Conservation (phyloP, 2,888 invertebrate species). For the Chromoteleia sp. region DNA sequence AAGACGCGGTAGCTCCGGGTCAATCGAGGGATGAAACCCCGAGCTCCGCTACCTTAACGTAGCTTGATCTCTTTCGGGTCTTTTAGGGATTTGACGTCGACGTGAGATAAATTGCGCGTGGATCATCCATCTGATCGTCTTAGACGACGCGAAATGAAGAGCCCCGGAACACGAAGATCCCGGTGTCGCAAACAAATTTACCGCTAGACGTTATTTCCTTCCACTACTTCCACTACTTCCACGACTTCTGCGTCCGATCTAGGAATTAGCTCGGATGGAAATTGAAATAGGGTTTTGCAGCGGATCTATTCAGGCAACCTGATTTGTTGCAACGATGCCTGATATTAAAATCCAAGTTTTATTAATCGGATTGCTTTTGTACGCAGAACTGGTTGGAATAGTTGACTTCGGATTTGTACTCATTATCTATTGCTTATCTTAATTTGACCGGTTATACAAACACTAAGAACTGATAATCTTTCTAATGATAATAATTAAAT, state of each 20-base stretch:
- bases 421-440: too few species aligned
- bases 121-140: slow-evolving; percentile 69
- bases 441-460: too few species aligned
- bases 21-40: slow-evolving; percentile 58
- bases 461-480: too few species aligned
- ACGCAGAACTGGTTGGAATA: too few species aligned
- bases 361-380: background rate
- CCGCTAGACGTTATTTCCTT: slow-evolving; percentile 58
- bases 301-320: slow-evolving; percentile 27
- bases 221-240: too few species aligned
- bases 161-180: slow-evolving; percentile 59
- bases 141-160: slow-evolving; percentile 63
- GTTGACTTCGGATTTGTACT: too few species aligned
- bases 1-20: slow-evolving; percentile 60
- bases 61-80: slow-evolving; percentile 67
- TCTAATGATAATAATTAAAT: too few species aligned
- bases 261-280: slow-evolving; percentile 50
- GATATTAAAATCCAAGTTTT: background rate
- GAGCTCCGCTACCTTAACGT: slow-evolving; percentile 51
- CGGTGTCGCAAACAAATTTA: slow-evolving; percentile 67
- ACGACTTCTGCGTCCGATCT: slow-evolving; percentile 39
- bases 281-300: slow-evolving; percentile 49
- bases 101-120: slow-evolving; percentile 70
- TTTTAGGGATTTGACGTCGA: slow-evolving; percentile 69
- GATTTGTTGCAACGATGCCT: background rate